Evolutionary conservation across 1,140 invertebrate species (phyloP), one percentile per base, ranked within the genome.

Genomic region (Euschistus heros): DNA sequence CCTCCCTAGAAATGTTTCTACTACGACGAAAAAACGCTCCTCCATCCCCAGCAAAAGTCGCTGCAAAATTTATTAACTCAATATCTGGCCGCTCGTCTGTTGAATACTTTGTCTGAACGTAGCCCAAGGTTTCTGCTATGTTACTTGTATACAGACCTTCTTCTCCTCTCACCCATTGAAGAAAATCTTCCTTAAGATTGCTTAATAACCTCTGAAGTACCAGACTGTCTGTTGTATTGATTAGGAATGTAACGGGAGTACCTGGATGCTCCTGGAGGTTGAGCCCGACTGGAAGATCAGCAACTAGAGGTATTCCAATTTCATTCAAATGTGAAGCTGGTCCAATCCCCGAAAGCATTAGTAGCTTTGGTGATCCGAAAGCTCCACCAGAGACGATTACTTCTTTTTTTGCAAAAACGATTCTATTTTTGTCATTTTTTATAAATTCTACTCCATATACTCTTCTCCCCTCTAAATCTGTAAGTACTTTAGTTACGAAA

Each of bases 251-350:
- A 71, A 15, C 66, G 4, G n/a, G 47, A 50, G 50, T 70, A 7
- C 42, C 90, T 72, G 88, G 84, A 69, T 91, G 89, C 74, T 90
- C 88, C 71, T 88, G 84, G 0, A 93, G 78, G 73, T 92, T 92
- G 62, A 84, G 79, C 0, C 91, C 91, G 0, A 92, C 88, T 24
- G 67, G 80, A n/a, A 86, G 74, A 67, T 87, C 80, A 71, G 85
- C 76, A 13, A 89, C 74, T 0, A 86, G 74, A 0, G 80, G 76
- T 27, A 91, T 85, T 0, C 82, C 82, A 1, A 90, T 74, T 26
- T 84, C 80, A 57, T 83, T 73, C 4, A 94, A 75, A 69, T 89
- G 82, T 27, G 82, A 74, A 65, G 73, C 79, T 0, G 86, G 87
- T 6, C 88, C 88, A 10, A 88, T 78, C 8, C 87, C 87, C 27